Evolutionary conservation across 2,888 invertebrate species (phyloP).

Genomic region (Conomelus anceps): DNA sequence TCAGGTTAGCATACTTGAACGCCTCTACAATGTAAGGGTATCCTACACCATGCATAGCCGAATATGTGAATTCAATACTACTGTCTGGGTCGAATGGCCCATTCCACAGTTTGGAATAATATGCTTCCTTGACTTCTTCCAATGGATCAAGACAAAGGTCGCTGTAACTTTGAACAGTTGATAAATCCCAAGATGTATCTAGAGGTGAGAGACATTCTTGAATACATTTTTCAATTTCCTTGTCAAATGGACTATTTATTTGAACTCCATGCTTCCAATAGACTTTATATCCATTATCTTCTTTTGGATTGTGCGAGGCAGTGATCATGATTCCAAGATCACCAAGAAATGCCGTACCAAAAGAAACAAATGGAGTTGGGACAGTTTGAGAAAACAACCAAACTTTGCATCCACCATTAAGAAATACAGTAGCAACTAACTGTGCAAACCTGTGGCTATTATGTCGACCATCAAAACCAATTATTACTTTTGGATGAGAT

Average conservation of each 20-base stretch:
- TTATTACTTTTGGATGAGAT: slow-evolving; percentile 53
- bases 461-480: slow-evolving; percentile 90
- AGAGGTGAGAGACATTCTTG: slow-evolving; percentile 68
- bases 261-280: slow-evolving; percentile 91
- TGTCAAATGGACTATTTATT: slow-evolving; percentile 88
- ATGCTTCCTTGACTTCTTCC: slow-evolving; percentile 57
- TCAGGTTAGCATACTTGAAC: slow-evolving; percentile 66
- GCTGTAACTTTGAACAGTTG: slow-evolving; percentile 44
- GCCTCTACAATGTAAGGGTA: slow-evolving; percentile 67
- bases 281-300: slow-evolving; percentile 96
- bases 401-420: slow-evolving; percentile 67
- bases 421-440: slow-evolving; percentile 76
- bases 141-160: slow-evolving; percentile 59
- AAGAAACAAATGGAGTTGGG: slow-evolving; percentile 93
- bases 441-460: slow-evolving; percentile 86
- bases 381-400: slow-evolving; percentile 71
- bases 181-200: slow-evolving; percentile 69
- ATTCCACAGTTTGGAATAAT: slow-evolving; percentile 53
- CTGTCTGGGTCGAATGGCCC: slow-evolving; percentile 50
- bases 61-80: slow-evolving; percentile 70
- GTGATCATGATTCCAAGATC: slow-evolving; percentile 90
- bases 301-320: slow-evolving; percentile 92
- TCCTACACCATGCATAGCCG: slow-evolving; percentile 98
- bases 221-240: slow-evolving; percentile 73
- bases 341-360: slow-evolving; percentile 62